A percentile compares a stretch with the other conserved stretches of the same genome.
These are phyloP conservation scores for Acinonyx jubatus DNA, from an alignment of 2,113 vertebrate species.

Conservation along the genomic window DNA sequence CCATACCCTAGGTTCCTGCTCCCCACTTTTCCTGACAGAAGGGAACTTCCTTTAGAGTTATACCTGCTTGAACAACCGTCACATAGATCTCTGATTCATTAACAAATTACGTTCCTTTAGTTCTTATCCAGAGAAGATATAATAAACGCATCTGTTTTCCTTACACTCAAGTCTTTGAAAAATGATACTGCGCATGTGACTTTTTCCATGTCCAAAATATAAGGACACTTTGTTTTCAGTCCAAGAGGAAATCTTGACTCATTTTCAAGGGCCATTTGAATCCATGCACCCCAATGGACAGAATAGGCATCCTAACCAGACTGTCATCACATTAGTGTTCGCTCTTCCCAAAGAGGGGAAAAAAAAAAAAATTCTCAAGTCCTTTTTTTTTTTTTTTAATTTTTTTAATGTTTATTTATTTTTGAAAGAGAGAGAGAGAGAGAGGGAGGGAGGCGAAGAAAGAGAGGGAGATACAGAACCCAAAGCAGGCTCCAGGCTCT, in stretches of 20 bases:
- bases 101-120: slow-evolving; percentile 79
- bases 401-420: no score
- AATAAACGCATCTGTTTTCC: slow-evolving; percentile 57
- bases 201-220: not conserved
- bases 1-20: slow-evolving; percentile 81
- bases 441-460: no score
- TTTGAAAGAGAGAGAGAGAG: no score
- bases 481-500: no score
- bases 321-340: not conserved
- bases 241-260: not conserved
- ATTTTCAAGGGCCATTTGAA: not conserved
- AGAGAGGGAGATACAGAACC: no score
- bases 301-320: not conserved
- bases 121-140: slow-evolving; percentile 58
- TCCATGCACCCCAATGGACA: not conserved
- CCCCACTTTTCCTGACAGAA: slow-evolving; percentile 83
- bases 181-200: slow-evolving; percentile 20
- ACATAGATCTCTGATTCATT: slow-evolving; percentile 73
- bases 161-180: slow-evolving; percentile 44
- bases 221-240: not conserved
- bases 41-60: slow-evolving; percentile 86
- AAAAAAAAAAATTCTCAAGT: not conserved
- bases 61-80: slow-evolving; percentile 86
- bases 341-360: not conserved
- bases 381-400: no score